Conservation (phyloP, 2,888 invertebrate genomes). For the Cremastobaeus sp. region DNA sequence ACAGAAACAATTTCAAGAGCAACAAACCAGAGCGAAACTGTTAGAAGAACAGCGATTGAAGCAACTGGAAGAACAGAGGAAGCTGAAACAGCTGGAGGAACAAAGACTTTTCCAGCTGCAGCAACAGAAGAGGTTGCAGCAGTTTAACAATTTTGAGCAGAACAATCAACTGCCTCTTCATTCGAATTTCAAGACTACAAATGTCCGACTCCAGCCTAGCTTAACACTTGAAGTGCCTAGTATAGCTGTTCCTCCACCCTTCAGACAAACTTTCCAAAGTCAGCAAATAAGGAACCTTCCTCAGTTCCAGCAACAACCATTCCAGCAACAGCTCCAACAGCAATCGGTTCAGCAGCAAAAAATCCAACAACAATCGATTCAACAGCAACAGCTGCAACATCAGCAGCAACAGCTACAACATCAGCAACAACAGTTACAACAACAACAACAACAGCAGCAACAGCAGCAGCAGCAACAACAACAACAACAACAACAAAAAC, state of each 20-base stretch:
- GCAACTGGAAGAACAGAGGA: conserved; percentile 75
- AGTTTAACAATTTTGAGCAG: conserved; percentile 64
- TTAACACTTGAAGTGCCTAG: conserved; percentile 72
- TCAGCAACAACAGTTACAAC: conserved; percentile 64
- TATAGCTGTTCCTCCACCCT: conserved; percentile 64
- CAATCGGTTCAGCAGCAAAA: conserved; percentile 61
- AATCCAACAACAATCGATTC: conserved; percentile 66
- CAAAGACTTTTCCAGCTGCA: conserved; percentile 70
- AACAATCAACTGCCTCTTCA: conserved; percentile 66
- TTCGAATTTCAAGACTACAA: conserved; percentile 63
- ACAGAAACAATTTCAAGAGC: conserved; percentile 69
- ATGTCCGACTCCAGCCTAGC: conserved; percentile 72
- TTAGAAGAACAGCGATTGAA: conserved; percentile 68
- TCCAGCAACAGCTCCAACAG: conserved; percentile 68
- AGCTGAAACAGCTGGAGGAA: conserved; percentile 71
- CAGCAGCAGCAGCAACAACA: conserved; percentile 60
- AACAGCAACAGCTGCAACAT: conserved; percentile 64
- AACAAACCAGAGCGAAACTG: conserved; percentile 63
- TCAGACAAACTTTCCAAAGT: conserved; percentile 65
- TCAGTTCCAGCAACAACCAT: conserved; percentile 66
- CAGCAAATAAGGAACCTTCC: conserved; percentile 63
- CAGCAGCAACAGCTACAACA: conserved; percentile 52
- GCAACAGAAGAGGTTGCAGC: conserved; percentile 62
- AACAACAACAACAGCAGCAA: conserved; percentile 64
- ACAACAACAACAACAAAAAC: conserved; percentile 61